Evolutionary conservation across 2,888 invertebrate genomes (phyloP), one percentile per base, ranked within the genome.

Genomic region (Blastobasis adustella): DNA sequence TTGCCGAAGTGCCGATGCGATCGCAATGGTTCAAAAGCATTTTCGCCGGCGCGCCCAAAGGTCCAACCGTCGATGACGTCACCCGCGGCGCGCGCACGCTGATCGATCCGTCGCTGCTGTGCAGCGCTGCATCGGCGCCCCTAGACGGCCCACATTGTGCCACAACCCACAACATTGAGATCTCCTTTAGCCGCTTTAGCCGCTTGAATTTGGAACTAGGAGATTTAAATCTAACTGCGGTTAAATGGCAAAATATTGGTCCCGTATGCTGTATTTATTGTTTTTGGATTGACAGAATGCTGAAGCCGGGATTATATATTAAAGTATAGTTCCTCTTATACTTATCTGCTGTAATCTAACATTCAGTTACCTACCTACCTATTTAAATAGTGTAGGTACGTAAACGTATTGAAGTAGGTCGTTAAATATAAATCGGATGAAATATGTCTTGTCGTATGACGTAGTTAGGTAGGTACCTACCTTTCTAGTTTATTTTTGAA

Each of bases 21-120:
- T 8, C 7, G 7, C 7, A 41, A 41, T 41, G 9, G 9, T 76
- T 74, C 66, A 72, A 73, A 77, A 73, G 68, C 61, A 68, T 69
- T 70, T 23, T 69, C 57, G 63, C 66, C 64, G 75, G 78, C 72
- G 77, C 73, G 75, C 76, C 73, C 75, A 78, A 71, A 73, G 72
- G 66, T 72, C 23, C 23, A 23, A 23, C 23, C 23, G 23, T 23
- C 23, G 68, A 67, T 87, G 86, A 87, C 87, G 86, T 87, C 87
- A 86, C 63, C 49, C 47, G 52, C 63, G 71, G 85, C 86, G 87
- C 87, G 86, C 87, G 87, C 87, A 85, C 52, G 57, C 66, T 63
- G 74, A 87, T 87, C 84, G 87, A 87, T 87, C 80, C 71, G 61
- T 58, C 61, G 56, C 67, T 62, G 65, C 69, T 70, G 68, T 67